These are phyloP conservation scores for Drosophila ananassae DNA, from an alignment of 1,140 invertebrate genomes.

Conservation along the genomic window DNA sequence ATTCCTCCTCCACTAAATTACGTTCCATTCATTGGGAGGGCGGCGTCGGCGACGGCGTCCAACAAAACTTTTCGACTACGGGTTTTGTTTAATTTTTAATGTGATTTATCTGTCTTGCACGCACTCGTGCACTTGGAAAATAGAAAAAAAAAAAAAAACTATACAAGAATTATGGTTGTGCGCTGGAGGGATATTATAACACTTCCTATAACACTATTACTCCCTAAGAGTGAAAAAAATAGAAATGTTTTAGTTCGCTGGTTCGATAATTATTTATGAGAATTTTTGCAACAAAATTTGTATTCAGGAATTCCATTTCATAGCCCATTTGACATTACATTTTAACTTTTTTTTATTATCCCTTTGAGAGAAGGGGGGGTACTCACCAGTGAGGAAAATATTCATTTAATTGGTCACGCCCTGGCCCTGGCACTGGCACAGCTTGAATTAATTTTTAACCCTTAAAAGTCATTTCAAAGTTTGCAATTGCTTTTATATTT, in stretches of 20 bases:
- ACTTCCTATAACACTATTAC: no score
- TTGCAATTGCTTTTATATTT: not conserved
- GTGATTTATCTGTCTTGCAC: conserved; percentile 73
- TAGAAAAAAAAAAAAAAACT: not conserved
- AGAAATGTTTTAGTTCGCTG: not conserved
- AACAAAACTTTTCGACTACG: conserved; percentile 31
- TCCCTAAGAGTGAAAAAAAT: not conserved
- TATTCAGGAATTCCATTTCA: not conserved
- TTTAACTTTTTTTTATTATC: not conserved
- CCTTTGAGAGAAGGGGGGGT: no score
- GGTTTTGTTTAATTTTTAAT: conserved; percentile 76
- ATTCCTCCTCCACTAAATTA: conserved; percentile 6
- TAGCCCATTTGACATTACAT: not conserved
- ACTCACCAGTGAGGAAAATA: not conserved
- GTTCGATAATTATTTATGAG: not conserved
- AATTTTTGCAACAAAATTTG: not conserved
- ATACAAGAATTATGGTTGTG: not conserved
- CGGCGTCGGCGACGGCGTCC: no score
- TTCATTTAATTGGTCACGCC: not conserved
- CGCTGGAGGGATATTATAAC: not conserved
- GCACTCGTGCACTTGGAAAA: conserved; percentile 29
- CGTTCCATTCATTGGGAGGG: conserved; percentile 12
- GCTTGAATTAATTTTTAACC: not conserved
- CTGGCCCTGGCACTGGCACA: not conserved
- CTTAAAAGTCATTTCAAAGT: not conserved